Evolutionary conservation across 1,140 invertebrate species (phyloP).

Genomic region (Lepidotrigona ventralis): DNA sequence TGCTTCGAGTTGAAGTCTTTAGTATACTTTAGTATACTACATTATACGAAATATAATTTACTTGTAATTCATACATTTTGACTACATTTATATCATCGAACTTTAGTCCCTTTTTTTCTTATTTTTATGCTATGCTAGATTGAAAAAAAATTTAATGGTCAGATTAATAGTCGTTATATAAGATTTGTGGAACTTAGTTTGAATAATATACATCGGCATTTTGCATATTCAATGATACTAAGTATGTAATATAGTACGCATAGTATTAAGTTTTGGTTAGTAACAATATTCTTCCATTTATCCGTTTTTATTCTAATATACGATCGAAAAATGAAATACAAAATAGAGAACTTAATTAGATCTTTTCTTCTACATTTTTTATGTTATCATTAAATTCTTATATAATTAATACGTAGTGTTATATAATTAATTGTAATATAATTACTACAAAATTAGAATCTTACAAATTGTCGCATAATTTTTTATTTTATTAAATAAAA

Average conservation of each 20-base stretch:
- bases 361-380: not conserved
- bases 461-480: not conserved
- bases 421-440: not conserved
- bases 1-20: not conserved
- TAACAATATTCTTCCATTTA: not conserved
- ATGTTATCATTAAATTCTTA: not conserved
- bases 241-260: not conserved
- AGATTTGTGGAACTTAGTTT: conserved; percentile 16
- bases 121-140: not conserved
- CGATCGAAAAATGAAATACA: not conserved
- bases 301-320: not conserved
- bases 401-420: not conserved
- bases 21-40: not conserved
- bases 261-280: not conserved
- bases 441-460: not conserved
- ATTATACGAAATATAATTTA: not conserved
- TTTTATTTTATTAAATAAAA: not conserved
- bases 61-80: not conserved
- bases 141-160: not conserved
- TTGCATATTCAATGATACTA: not conserved
- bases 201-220: not conserved
- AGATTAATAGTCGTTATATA: conserved; percentile 19
- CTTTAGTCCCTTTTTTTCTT: too few species aligned
- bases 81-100: not conserved
- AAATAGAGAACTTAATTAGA: not conserved